phyloP scores from a whole-genome alignment of 2,888 invertebrate genomes.

The Plebejus melissa region DNA sequence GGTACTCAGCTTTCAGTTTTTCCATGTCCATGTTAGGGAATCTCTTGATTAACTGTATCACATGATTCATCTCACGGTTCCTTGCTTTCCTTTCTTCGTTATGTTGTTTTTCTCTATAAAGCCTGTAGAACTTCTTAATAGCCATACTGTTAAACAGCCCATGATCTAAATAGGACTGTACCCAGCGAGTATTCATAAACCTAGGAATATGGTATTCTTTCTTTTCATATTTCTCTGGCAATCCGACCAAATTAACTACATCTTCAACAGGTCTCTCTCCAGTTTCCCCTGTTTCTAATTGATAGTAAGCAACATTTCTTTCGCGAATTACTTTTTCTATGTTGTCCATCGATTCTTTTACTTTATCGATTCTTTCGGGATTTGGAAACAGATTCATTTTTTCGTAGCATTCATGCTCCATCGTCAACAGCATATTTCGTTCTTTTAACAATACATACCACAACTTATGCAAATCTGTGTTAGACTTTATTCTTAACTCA shows the following conservation, averaged over 20 bases:
- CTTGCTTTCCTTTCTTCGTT: conserved; percentile 76
- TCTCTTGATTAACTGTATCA: conserved; percentile 83
- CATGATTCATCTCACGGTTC: conserved; percentile 83
- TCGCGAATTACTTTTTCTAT: conserved; percentile 94
- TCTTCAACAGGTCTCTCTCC: conserved; percentile 86
- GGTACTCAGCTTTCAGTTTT: conserved; percentile 84
- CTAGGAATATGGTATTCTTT: conserved; percentile 83
- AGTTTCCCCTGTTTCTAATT: conserved; percentile 92
- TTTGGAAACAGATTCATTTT: conserved; percentile 87
- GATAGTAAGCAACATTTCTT: conserved; percentile 92
- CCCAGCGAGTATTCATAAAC: conserved; percentile 83
- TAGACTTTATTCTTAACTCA: conserved; percentile 96
- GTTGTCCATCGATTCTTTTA: conserved; percentile 96
- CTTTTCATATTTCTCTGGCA: conserved; percentile 76
- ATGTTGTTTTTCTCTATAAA: conserved; percentile 83
- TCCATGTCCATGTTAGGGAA: conserved; percentile 88
- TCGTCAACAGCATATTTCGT: conserved; percentile 96
- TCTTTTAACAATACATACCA: conserved; percentile 97
- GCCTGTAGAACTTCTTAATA: conserved; percentile 74
- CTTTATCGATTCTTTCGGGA: conserved; percentile 96
- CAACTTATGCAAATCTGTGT: conserved; percentile 96
- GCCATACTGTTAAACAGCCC: conserved; percentile 76
- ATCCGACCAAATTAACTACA: conserved; percentile 80
- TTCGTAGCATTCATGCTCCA: conserved; percentile 90
- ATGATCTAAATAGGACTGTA: conserved; percentile 75